Evolutionary conservation across 2,797 vertebrate genomes (phyloP).

Genomic region (Myripristis murdjan): DNA sequence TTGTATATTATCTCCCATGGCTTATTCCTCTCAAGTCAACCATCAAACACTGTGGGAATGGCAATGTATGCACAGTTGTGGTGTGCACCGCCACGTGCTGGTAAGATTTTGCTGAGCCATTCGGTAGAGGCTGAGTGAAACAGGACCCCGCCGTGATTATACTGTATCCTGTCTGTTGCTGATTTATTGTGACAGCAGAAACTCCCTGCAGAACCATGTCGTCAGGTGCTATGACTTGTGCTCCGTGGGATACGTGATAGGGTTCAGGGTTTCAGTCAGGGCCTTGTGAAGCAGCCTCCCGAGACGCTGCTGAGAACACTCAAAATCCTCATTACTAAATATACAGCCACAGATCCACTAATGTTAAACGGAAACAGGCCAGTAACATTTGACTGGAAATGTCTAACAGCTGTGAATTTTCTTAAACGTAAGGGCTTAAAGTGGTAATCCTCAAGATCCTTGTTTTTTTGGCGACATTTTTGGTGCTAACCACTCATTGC

Average conservation of each 20-base stretch:
- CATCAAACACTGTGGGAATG: constrained; percentile 74
- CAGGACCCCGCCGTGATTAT: constrained; percentile 74
- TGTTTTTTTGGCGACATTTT: background rate
- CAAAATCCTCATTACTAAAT: constrained; percentile 72
- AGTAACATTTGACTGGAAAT: constrained; percentile 41
- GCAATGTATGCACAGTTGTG: constrained; percentile 27
- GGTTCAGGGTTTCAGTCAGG: constrained; percentile 68
- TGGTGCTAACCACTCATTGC: background rate
- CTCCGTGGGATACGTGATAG: constrained; percentile 75
- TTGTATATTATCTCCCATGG: constrained; percentile 66
- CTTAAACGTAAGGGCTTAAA: constrained; percentile 11
- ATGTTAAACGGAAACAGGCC: constrained; percentile 62
- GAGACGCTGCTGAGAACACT: constrained; percentile 71
- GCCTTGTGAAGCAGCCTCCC: constrained; percentile 68
- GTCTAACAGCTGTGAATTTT: constrained; percentile 59
- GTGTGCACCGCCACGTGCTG: constrained; percentile 28
- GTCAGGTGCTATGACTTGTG: constrained; percentile 75
- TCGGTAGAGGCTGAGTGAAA: constrained; percentile 74
- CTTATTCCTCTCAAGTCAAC: constrained; percentile 81
- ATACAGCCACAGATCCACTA: constrained; percentile 53
- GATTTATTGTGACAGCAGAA: constrained; percentile 83
- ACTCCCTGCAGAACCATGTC: constrained; percentile 77
- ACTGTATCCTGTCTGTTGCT: constrained; percentile 73
- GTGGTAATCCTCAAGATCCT: constrained; percentile 14
- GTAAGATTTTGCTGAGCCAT: constrained; percentile 42